Base-by-base conservation (phyloP, 2,797 vertebrate species). In the Rhynchonycteris naso region DNA sequence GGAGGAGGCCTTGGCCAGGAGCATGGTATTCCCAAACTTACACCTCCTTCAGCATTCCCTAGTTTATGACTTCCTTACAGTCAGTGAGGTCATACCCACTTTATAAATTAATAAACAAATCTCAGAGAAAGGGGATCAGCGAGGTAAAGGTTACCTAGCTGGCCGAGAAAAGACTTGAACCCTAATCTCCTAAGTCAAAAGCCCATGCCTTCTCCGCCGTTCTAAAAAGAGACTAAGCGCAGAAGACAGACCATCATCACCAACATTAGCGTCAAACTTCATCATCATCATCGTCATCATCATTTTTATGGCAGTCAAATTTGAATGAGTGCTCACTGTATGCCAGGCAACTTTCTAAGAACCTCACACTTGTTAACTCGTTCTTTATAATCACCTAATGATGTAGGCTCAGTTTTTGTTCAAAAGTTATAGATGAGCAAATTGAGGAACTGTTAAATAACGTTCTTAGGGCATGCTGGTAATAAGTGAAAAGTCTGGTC, bases 41-140 rank as follows among this genome's bases (percentile, higher is more conserved):
- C 1, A 30, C 24, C 22, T 78, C 75, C 66, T 84, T 93, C 59
- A 83, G 24, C 33, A 71, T 24, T 87, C 65, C 56, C 33, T 52
- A 33, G 63, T 90, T 86, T 11, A 18, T 14, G 35, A 93, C 21
- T 82, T 95, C 68, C 58, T 80, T n/a, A 19, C 43, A 35, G 16
- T 71, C 28, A 33, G 7, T 22, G 6, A 63, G 35, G 50, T 65
- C n/a, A 54, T 4, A 16, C 7, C 52, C 38, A 71, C 43, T 79
- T 95, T 90, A 69, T 81, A 63, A 86, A 82, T 75, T 82, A 96
- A 90, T 63, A 90, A 80, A 65, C 35, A 50, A 86, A 63, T 69
- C 16, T 88, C 43, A 65, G 19, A 50, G 47, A 69, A 78, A 18
- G 69, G 24, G 1, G 82, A 56, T 35, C 24, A 68, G 3, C 68